Evolutionary conservation across 37 sponge, comb jelly and placozoan species (phyloP).

Genomic region (Chondrosia reniformis): DNA sequence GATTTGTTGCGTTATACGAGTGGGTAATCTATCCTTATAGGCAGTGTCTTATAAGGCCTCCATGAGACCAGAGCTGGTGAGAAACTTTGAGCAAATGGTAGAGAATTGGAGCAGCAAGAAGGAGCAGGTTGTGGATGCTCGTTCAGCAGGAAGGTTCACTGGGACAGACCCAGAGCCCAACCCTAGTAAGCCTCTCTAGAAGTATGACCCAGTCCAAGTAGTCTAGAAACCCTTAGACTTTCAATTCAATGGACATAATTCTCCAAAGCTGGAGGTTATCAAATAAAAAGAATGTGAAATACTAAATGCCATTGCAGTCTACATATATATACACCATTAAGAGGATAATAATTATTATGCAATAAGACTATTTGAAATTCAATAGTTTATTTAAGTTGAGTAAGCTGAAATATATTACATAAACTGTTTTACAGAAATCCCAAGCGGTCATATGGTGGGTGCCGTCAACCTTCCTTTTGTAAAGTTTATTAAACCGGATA

Average conservation of each 20-base stretch:
- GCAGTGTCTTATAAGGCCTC: conserved; percentile 34
- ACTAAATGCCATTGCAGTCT: too few relatives aligned
- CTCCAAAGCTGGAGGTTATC: too few relatives aligned
- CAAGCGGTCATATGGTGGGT: conserved; percentile 66
- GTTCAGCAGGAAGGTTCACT: conserved; percentile 59
- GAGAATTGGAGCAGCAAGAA: conserved; percentile 18
- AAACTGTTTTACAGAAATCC: conserved; percentile 15
- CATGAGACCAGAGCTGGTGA: conserved; percentile 17
- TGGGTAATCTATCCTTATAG: not conserved
- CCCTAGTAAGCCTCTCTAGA: conserved; percentile 32
- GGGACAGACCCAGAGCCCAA: conserved; percentile 72
- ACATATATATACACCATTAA: too few relatives aligned
- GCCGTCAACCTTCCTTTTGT: conserved; percentile 40
- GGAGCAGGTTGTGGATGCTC: conserved; percentile 73
- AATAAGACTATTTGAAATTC: too few relatives aligned
- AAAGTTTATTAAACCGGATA: conserved; percentile 34
- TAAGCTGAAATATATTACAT: too few relatives aligned
- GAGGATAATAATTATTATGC: too few relatives aligned
- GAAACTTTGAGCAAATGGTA: conserved; percentile 25
- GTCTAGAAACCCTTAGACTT: too few relatives aligned
- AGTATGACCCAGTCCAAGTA: too few relatives aligned
- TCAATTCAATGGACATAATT: too few relatives aligned
- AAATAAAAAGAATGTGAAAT: too few relatives aligned
- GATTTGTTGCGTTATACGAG: not conserved
- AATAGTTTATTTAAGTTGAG: too few relatives aligned